Conservation (phyloP, 2,888 invertebrate species). For the Apodemia mormo region DNA sequence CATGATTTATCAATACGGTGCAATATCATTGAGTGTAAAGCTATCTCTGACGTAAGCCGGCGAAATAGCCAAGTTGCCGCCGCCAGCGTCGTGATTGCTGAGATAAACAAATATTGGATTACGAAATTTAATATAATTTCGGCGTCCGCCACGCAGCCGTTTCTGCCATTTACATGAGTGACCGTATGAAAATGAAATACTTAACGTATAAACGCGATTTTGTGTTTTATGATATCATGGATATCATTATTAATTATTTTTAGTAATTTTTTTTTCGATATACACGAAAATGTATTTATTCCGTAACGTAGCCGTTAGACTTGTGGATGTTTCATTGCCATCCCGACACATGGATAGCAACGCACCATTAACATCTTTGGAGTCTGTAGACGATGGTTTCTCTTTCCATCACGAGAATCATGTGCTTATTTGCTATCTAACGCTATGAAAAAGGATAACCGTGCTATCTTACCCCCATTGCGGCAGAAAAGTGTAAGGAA, state of each 20-base stretch:
- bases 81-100: constrained; percentile 1
- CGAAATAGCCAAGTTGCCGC: constrained; percentile 4
- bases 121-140: constrained; percentile 9
- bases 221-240: not conserved
- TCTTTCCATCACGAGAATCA: too few species aligned
- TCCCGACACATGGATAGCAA: too few species aligned
- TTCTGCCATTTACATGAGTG: not conserved
- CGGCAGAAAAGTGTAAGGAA: too few species aligned
- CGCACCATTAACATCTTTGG: too few species aligned
- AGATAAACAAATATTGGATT: constrained; percentile 16
- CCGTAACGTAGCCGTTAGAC: too few species aligned
- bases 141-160: not conserved
- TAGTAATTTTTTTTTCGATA: not conserved
- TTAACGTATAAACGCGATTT: not conserved
- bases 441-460: too few species aligned
- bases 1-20: too few species aligned
- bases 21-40: not conserved
- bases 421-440: too few species aligned
- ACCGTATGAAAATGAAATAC: not conserved
- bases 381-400: too few species aligned
- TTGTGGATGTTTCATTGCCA: too few species aligned
- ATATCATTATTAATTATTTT: too few species aligned
- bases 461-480: too few species aligned
- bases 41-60: constrained; percentile 15
- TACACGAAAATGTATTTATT: not conserved